Evolutionary conservation across 2,888 invertebrate species (phyloP).

Genomic region (Stomorhina lunata): DNA sequence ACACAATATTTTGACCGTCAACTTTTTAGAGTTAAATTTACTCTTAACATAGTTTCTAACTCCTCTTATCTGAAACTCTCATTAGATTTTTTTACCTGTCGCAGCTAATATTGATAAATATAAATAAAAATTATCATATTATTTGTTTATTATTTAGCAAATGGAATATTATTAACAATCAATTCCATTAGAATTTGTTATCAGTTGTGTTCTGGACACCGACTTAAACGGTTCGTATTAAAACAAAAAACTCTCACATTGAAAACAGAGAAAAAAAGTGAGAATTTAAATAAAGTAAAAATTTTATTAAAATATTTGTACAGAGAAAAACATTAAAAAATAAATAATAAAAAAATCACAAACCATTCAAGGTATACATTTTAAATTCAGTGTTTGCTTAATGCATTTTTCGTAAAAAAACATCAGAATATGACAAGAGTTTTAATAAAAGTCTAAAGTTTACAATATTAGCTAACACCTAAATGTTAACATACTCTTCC

Average conservation of each 20-base stretch:
- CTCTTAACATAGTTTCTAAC: no score
- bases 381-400: background rate
- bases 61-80: background rate
- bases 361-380: background rate
- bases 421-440: background rate
- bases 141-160: background rate
- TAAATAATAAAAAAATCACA: background rate
- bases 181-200: slow-evolving; percentile 17
- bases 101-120: background rate
- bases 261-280: background rate
- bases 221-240: slow-evolving; percentile 42
- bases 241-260: background rate
- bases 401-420: background rate
- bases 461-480: background rate
- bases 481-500: background rate
- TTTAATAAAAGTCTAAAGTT: slow-evolving; percentile 31
- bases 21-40: no score
- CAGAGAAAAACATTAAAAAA: background rate
- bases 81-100: background rate
- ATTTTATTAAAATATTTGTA: slow-evolving; percentile 13
- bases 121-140: background rate
- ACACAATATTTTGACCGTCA: background rate
- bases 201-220: slow-evolving; percentile 59
- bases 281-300: background rate
- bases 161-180: background rate